phyloP scores from a whole-genome alignment of 2,888 invertebrate genomes.

The Ariolimax columbianus region DNA sequence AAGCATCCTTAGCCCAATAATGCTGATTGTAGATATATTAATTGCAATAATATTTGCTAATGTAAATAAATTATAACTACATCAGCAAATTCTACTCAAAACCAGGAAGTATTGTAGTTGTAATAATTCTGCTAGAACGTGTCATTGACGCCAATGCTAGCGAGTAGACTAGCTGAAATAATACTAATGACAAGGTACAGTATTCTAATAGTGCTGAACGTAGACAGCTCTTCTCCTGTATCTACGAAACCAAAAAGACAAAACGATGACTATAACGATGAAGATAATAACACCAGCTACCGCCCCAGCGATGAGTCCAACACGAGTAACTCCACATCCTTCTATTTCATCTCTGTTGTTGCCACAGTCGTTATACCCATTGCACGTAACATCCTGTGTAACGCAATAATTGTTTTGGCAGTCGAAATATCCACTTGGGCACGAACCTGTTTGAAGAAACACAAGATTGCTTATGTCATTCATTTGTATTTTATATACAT shows the following conservation, averaged over 20 bases:
- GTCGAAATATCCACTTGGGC: constrained; percentile 3
- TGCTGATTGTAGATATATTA: no score
- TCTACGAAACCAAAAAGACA: not conserved
- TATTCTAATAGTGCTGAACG: not conserved
- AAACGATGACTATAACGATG: not conserved
- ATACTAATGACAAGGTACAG: not conserved
- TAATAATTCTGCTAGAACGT: no score
- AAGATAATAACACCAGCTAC: not conserved
- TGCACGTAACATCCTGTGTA: constrained; percentile 12
- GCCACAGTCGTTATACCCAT: constrained; percentile 37
- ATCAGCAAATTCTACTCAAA: no score
- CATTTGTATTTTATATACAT: no score
- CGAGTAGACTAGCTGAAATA: no score
- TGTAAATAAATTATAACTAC: no score
- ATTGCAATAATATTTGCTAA: no score
- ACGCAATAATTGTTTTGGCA: constrained; percentile 7
- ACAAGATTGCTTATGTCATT: no score
- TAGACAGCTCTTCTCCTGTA: not conserved
- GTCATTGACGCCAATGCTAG: no score
- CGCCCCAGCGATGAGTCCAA: not conserved
- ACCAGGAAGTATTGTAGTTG: no score
- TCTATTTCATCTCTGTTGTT: constrained; percentile 27
- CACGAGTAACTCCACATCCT: not conserved
- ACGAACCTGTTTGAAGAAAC: not conserved
- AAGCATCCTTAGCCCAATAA: no score